phyloP scores from a whole-genome alignment of 2,113 vertebrate genomes.

The Macrotus californicus region DNA sequence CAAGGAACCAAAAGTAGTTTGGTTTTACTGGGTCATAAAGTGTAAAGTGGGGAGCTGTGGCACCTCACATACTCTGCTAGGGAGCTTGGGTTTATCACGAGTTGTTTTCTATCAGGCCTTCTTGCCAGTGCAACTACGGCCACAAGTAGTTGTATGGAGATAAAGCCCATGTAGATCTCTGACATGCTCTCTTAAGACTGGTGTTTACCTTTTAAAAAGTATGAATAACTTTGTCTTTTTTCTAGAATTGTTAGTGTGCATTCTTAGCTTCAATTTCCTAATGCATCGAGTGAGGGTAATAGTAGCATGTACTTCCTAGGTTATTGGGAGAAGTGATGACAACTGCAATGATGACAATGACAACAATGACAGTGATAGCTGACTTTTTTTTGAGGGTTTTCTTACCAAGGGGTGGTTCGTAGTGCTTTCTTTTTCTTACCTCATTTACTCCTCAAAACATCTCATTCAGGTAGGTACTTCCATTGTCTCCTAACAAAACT shows the following conservation, averaged over 20 bases:
- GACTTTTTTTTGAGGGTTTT: not conserved
- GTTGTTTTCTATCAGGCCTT: not conserved
- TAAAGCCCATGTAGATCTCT: not conserved
- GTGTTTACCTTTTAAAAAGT: constrained; percentile 13
- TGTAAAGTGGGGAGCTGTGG: not conserved
- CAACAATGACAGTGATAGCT: not conserved
- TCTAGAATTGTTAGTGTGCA: not conserved
- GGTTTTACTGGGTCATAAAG: not conserved
- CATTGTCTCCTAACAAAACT: constrained; percentile 2
- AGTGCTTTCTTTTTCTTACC: not conserved
- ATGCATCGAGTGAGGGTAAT: constrained; percentile 2
- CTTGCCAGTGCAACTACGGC: not conserved
- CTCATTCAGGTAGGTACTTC: constrained; percentile 8
- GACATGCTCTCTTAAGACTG: not conserved
- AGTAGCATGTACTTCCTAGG: not conserved
- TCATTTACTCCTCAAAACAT: constrained; percentile 12
- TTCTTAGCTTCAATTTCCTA: not conserved
- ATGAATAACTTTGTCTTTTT: constrained; percentile 11
- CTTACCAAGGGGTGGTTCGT: not conserved
- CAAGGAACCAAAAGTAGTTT: not conserved
- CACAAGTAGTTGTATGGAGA: not conserved
- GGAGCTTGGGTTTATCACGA: not conserved
- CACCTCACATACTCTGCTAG: not conserved
- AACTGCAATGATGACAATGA: not conserved
- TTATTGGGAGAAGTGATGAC: not conserved